Percentiles rank a stretch among this genome's conserved stretches.
These are phyloP conservation scores for Esox masquinongy DNA, from an alignment of 2,797 vertebrate genomes.

Conservation along the genomic window DNA sequence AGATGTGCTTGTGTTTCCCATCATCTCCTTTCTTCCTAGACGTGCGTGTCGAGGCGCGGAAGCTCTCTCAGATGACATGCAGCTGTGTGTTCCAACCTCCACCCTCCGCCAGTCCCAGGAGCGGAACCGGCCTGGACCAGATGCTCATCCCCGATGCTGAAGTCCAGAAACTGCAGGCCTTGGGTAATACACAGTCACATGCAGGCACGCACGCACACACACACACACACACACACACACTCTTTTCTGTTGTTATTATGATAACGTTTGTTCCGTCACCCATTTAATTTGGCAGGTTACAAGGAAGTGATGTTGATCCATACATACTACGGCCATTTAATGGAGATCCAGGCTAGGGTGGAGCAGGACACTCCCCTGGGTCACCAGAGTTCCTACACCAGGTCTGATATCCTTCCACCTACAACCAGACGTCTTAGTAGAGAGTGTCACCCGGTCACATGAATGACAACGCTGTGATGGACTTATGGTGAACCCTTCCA, in stretches of 20 bases:
- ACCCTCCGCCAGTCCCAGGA: constrained; percentile 40
- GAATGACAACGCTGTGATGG: not conserved
- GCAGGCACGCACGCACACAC: not conserved
- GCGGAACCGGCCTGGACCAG: constrained; percentile 58
- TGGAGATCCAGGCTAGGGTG: constrained; percentile 55
- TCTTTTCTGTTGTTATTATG: not conserved
- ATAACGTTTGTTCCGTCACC: not conserved
- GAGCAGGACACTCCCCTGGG: constrained; percentile 18
- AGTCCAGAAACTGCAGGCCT: constrained; percentile 65
- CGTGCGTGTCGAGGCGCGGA: constrained; percentile 68
- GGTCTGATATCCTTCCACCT: constrained; percentile 14
- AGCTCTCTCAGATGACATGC: constrained; percentile 59
- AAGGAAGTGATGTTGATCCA: constrained; percentile 77
- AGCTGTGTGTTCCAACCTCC: constrained; percentile 73
- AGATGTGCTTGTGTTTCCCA: not conserved
- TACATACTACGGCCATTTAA: constrained; percentile 72
- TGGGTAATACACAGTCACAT: constrained; percentile 61
- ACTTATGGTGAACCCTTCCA: not conserved
- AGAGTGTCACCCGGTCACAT: not conserved
- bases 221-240: not conserved
- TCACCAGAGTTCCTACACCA: constrained; percentile 8
- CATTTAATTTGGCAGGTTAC: constrained; percentile 60
- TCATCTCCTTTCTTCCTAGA: constrained; percentile 53
- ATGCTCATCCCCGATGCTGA: constrained; percentile 73
- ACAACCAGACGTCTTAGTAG: not conserved